These are phyloP conservation scores for Coreoperca whiteheadi DNA, from an alignment of 2,113 vertebrate genomes.

Conservation along the genomic window DNA sequence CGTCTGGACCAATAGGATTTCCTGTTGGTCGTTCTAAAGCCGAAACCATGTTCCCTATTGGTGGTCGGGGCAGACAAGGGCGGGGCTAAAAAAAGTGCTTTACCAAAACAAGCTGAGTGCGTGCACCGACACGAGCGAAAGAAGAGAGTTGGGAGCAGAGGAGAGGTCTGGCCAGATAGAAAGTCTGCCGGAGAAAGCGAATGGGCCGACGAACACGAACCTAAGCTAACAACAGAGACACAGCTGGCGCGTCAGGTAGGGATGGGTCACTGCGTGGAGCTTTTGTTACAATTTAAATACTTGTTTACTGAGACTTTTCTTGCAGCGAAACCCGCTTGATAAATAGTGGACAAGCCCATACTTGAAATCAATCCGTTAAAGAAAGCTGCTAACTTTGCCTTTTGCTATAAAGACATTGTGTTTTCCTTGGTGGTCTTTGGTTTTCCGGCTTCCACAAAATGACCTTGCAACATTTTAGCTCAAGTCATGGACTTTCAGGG, in stretches of 20 bases:
- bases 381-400: not conserved
- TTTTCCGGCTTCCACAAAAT: not conserved
- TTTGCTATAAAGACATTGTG: not conserved
- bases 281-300: not conserved
- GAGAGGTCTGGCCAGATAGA: not conserved
- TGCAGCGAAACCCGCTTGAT: not conserved
- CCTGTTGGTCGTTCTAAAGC: accelerated
- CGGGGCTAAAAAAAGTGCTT: slow-evolving; percentile 26
- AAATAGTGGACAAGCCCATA: not conserved
- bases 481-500: not conserved
- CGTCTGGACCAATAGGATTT: slow-evolving; percentile 50
- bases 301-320: not conserved
- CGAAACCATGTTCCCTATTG: slow-evolving; percentile 33
- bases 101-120: slow-evolving; percentile 70
- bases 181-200: slow-evolving; percentile 7
- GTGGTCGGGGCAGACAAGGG: slow-evolving; percentile 31
- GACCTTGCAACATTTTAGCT: not conserved
- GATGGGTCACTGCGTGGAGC: not conserved
- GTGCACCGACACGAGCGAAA: slow-evolving; percentile 44
- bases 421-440: not conserved
- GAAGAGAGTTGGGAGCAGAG: not conserved
- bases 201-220: slow-evolving; percentile 43
- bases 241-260: slow-evolving; percentile 60
- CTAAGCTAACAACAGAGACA: slow-evolving; percentile 3
- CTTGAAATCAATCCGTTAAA: not conserved